A percentile compares a stretch with the other conserved stretches of the same genome.
Evolutionary conservation across 2,797 vertebrate species (phyloP).

Genomic region (Sarcoramphus papa): DNA sequence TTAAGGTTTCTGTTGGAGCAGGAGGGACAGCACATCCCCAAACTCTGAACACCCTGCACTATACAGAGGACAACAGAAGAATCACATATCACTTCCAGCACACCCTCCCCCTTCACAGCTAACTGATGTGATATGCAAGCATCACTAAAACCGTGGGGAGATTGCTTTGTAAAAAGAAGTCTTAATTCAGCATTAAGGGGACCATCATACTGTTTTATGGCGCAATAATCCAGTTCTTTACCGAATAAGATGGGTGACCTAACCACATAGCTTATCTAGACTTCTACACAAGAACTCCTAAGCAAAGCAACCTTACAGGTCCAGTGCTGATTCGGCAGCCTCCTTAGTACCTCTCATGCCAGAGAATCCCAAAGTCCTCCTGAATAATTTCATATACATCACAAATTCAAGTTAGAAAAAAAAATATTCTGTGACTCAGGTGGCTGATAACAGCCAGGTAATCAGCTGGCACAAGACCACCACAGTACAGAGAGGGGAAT

Average conservation of each 20-base stretch:
- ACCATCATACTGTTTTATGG: constrained; percentile 36
- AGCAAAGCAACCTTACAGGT: neutral
- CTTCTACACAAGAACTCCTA: neutral
- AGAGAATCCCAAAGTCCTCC: neutral
- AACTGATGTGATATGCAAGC: neutral
- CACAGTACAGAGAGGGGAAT: neutral
- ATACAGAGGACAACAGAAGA: neutral
- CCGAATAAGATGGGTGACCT: neutral
- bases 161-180: constrained; percentile 23
- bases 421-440: neutral
- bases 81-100: neutral
- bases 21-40: neutral
- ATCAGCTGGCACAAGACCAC: neutral
- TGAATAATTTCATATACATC: neutral
- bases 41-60: neutral
- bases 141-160: neutral
- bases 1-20: neutral
- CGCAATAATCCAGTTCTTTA: constrained; percentile 19
- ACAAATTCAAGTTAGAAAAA: neutral
- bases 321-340: neutral
- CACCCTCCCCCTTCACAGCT: neutral
- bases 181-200: constrained; percentile 45
- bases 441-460: neutral
- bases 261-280: neutral
- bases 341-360: neutral